Conservation (phyloP, 2,113 vertebrate genomes). For the Ia io region DNA sequence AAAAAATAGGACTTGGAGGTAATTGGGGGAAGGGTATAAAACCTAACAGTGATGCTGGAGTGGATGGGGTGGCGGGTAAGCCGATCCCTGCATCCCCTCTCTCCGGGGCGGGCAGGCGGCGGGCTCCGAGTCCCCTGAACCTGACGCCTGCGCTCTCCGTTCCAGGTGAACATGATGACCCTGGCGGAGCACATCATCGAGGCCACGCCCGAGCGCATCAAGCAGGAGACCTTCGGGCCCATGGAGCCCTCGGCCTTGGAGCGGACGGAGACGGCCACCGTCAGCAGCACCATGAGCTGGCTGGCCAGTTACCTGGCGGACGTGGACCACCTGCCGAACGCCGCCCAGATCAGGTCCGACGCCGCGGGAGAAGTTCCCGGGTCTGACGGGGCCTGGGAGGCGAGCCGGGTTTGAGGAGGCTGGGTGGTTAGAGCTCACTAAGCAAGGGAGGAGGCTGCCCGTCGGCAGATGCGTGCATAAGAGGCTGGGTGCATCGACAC, state of each 20-base stretch:
- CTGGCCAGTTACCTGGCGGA: constrained; percentile 98
- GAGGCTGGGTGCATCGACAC: no score
- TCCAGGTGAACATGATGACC: constrained; percentile 97
- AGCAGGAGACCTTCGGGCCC: constrained; percentile 93
- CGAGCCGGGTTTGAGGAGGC: background rate
- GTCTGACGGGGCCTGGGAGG: background rate
- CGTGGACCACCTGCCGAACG: constrained; percentile 93
- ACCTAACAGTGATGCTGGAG: rapidly evolving
- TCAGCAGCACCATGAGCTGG: constrained; percentile 99
- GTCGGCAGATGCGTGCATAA: no score
- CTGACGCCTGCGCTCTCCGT: no score
- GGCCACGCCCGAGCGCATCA: constrained; percentile 97
- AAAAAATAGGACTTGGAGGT: background rate
- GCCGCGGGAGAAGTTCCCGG: background rate
- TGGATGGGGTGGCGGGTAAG: background rate
- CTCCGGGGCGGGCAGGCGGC: background rate
- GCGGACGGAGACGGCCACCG: constrained; percentile 85
- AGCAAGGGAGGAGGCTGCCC: no score
- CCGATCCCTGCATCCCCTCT: background rate
- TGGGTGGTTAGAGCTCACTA: rapidly evolving
- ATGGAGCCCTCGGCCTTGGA: constrained; percentile 86
- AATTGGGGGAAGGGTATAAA: background rate
- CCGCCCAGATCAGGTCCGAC: constrained; percentile 92
- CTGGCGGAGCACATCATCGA: constrained; percentile 99
- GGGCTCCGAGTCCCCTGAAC: no score